Evolutionary conservation across 2,113 vertebrate genomes (phyloP), one percentile per base, ranked within the genome.

Genomic region (Leptodactylus fuscus): DNA sequence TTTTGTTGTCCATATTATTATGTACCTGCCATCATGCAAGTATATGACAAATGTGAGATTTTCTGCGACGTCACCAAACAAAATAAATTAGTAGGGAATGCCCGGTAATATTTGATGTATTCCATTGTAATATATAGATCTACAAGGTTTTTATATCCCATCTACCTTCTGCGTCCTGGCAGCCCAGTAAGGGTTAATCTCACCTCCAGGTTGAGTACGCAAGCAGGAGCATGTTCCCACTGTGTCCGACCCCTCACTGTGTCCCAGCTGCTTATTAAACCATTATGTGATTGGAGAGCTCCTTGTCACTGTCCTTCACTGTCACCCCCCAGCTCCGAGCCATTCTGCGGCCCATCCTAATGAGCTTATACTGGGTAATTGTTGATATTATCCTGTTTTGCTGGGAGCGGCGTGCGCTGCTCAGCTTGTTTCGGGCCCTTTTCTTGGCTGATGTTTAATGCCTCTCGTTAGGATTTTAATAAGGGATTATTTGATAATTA

Each of bases 401-500:
- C 84, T 78, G 46, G 20, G 5, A 90, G 87, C 27, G 0, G 0
- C 44, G 51, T 29, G 8, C 55, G 62, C n/a, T 1, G 27, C 51
- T 41, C 15, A 74, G 76, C 85, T 83, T 62, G 24, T 62, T 49
- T 5, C 1, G 38, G 4, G 0, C 62, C 22, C 22, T 48, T 85
- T 80, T 36, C 65, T 36, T 34, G 44, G 86, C 81, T 88, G 82
- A 90, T 87, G 88, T 86, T 86, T 89, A 89, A 84, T 89, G 89
- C 85, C 84, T 58, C 88, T 92, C 90, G 87, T 92, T 92, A 85
- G 49, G 44, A 85, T 92, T 92, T 92, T 93, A 91, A 93, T 87
- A 89, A 92, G 89, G 88, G 92, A 89, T 90, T 89, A 88, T 90
- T 87, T 90, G 92, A 91, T 91, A 89, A 93, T 94, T 87, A 90